These are phyloP conservation scores for Lycophotia porphyrea DNA, from an alignment of 2,888 invertebrate species.

Conservation along the genomic window DNA sequence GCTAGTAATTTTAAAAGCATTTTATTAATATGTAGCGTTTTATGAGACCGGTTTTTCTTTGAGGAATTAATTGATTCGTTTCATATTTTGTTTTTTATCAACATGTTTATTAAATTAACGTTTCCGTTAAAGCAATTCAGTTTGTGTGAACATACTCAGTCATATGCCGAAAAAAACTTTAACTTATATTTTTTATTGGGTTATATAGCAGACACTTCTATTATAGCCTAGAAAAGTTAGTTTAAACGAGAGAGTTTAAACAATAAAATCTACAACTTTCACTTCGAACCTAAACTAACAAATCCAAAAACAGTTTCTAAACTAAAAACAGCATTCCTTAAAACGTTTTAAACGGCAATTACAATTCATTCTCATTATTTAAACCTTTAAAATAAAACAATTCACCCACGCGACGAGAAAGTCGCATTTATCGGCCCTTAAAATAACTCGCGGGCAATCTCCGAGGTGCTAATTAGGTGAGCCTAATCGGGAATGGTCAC, in stretches of 20 bases:
- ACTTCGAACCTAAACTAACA: background rate
- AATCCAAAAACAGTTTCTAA: constrained; percentile 3
- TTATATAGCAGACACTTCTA: background rate
- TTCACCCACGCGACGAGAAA: constrained; percentile 52
- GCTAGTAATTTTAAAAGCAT: constrained; percentile 46
- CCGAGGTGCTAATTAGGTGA: constrained; percentile 71
- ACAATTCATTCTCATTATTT: constrained; percentile 59
- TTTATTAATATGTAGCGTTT: constrained; percentile 31
- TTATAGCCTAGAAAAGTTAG: background rate
- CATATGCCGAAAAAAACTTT: background rate
- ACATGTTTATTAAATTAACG: constrained; percentile 15
- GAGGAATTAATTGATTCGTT: constrained; percentile 45
- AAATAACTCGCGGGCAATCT: constrained; percentile 63
- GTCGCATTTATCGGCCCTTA: constrained; percentile 67
- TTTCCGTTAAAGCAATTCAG: constrained; percentile 12
- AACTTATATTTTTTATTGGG: background rate
- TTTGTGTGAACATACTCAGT: constrained; percentile 2
- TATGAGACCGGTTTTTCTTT: constrained; percentile 35
- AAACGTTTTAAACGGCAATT: constrained; percentile 36
- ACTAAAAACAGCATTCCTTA: constrained; percentile 18
- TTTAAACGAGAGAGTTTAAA: background rate
- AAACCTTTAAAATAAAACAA: constrained; percentile 55
- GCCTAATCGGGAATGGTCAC: constrained; percentile 70
- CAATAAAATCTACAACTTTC: background rate
- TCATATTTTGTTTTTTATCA: constrained; percentile 10